Percentiles rank a stretch among this genome's conserved stretches.
These are phyloP conservation scores for Silurus glanis DNA, from an alignment of 2,113 vertebrate species.

Conservation along the genomic window DNA sequence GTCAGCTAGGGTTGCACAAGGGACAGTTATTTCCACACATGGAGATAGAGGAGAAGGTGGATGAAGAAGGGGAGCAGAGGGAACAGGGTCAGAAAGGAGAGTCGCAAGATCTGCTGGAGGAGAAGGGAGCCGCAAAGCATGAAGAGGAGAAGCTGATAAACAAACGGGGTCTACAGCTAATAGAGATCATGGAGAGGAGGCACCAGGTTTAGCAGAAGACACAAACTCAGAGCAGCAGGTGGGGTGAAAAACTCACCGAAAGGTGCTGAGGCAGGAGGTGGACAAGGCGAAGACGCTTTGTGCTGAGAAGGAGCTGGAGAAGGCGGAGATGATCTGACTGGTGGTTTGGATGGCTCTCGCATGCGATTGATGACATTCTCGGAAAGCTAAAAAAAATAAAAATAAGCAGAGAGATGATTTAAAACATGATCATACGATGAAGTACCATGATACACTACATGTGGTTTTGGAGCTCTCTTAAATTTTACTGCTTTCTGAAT, in stretches of 20 bases:
- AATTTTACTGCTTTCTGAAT: background rate
- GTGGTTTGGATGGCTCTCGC: constrained; percentile 74
- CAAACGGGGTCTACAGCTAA: background rate
- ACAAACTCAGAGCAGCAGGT: constrained; percentile 31
- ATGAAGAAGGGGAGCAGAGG: background rate
- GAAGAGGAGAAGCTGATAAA: background rate
- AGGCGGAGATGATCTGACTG: constrained; percentile 16
- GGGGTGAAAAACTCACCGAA: constrained; percentile 37
- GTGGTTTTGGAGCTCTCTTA: background rate
- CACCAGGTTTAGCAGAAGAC: constrained; percentile 42
- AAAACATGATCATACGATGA: background rate
- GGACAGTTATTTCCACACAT: constrained; percentile 24
- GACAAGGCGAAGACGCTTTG: constrained; percentile 41
- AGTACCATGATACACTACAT: background rate
- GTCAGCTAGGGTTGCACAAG: constrained; percentile 59
- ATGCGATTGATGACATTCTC: constrained; percentile 93
- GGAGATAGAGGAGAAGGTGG: background rate
- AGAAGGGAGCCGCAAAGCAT: background rate
- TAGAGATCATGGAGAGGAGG: constrained; percentile 1
- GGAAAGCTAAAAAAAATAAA: constrained; percentile 78
- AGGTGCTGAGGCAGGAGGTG: constrained; percentile 24
- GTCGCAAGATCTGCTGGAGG: background rate
- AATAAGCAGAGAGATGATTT: background rate
- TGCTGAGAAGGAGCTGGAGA: constrained; percentile 38
- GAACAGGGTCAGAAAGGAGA: background rate